Conservation (phyloP, 2,797 vertebrate genomes). For the Silurus lanzhouensis region DNA sequence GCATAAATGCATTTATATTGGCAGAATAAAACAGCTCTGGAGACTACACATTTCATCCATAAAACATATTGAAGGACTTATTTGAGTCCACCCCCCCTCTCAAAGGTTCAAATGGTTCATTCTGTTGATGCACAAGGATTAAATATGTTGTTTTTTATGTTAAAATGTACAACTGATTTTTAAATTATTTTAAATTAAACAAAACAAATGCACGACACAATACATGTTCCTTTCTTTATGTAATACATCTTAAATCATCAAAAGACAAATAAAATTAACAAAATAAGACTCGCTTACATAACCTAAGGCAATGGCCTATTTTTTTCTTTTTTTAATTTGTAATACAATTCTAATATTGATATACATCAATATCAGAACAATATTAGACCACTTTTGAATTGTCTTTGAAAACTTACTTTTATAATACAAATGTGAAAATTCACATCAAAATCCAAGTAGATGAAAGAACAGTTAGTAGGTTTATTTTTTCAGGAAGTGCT, state of each 20-base stretch:
- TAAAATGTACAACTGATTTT: neutral
- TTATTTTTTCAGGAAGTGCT: neutral
- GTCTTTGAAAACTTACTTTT: neutral
- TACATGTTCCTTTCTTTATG: neutral
- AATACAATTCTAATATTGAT: no score
- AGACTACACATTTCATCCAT: neutral
- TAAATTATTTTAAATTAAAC: neutral
- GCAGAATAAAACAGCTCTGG: neutral
- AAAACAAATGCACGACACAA: neutral
- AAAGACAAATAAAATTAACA: no score
- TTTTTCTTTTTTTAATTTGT: no score
- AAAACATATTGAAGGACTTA: neutral
- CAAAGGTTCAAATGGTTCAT: neutral
- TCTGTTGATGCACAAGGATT: neutral
- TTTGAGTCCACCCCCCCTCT: neutral
- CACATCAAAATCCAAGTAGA: neutral
- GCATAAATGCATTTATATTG: neutral
- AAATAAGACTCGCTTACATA: no score
- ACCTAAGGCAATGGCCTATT: no score
- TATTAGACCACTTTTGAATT: neutral
- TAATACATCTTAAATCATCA: neutral
- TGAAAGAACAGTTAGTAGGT: neutral
- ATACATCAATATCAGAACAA: neutral
- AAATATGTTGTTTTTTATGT: neutral
- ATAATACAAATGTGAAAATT: neutral